phyloP scores from a whole-genome alignment of 2,797 vertebrate genomes.

The Sebastolobus alascanus region DNA sequence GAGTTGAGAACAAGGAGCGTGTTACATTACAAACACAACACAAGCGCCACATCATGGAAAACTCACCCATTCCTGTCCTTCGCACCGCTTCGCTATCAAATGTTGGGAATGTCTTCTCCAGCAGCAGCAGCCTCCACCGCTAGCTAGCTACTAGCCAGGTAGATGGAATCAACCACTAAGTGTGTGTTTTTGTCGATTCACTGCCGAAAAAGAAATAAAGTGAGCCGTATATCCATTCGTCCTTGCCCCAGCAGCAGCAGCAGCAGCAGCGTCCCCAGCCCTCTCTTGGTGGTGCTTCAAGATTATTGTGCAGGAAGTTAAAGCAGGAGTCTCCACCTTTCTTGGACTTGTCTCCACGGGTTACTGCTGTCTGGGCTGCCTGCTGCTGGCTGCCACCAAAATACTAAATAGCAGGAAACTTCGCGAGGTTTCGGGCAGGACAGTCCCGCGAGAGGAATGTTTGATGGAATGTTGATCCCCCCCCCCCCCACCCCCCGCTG shows the following conservation, averaged over 20 bases:
- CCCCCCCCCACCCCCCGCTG: neutral
- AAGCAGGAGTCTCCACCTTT: conserved; percentile 87
- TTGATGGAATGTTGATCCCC: conserved; percentile 46
- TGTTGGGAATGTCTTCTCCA: conserved; percentile 68
- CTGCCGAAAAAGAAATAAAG: conserved; percentile 22
- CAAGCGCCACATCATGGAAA: conserved; percentile 77
- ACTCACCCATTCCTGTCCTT: conserved; percentile 86
- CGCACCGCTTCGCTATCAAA: conserved; percentile 64
- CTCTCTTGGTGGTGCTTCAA: conserved; percentile 54
- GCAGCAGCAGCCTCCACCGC: conserved; percentile 63
- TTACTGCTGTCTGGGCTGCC: conserved; percentile 25
- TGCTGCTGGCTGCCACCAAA: conserved; percentile 55
- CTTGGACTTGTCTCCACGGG: conserved; percentile 76
- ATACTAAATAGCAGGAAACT: conserved; percentile 68
- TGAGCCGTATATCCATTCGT: conserved; percentile 75
- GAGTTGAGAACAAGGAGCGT: neutral
- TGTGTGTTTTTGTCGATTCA: conserved; percentile 28
- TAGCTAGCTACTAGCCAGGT: conserved; percentile 74
- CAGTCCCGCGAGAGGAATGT: conserved; percentile 79
- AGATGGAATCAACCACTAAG: conserved; percentile 29
- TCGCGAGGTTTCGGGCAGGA: conserved; percentile 76
- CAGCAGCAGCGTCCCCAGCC: conserved; percentile 35
- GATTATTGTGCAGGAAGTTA: conserved; percentile 85
- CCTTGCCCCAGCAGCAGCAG: conserved; percentile 23
- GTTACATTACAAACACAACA: neutral